These are phyloP conservation scores for Panthera leo DNA, from an alignment of 2,113 vertebrate species.

Conservation along the genomic window DNA sequence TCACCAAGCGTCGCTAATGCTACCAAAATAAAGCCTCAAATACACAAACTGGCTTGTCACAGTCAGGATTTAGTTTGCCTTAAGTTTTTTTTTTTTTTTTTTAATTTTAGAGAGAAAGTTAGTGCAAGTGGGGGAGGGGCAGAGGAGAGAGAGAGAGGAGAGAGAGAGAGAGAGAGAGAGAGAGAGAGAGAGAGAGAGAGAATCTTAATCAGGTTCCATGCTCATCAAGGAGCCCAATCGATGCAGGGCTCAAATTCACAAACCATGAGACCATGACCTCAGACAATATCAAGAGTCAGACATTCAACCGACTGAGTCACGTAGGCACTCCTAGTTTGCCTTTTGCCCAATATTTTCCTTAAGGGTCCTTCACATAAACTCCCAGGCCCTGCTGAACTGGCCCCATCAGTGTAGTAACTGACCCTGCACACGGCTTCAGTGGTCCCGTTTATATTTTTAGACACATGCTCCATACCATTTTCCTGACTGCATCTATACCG, in stretches of 20 bases:
- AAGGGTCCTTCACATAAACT: background rate
- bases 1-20: background rate
- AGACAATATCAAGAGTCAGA: too few relatives aligned
- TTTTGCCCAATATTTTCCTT: background rate
- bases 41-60: background rate
- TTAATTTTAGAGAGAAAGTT: too few relatives aligned
- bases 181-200: too few relatives aligned
- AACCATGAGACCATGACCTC: too few relatives aligned
- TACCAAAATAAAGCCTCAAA: background rate
- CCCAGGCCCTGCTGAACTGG: too few relatives aligned
- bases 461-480: accelerated
- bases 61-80: background rate
- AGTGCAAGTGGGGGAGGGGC: too few relatives aligned
- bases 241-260: too few relatives aligned
- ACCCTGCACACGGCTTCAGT: background rate
- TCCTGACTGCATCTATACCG: accelerated
- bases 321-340: background rate
- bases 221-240: too few relatives aligned
- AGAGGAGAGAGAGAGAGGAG: too few relatives aligned
- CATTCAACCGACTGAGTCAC: too few relatives aligned
- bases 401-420: accelerated
- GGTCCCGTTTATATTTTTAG: background rate
- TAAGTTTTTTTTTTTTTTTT: background rate
- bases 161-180: too few relatives aligned
- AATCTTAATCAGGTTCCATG: too few relatives aligned